phyloP scores from a whole-genome alignment of 2,888 invertebrate species.

The Synergus gifuensis region DNA sequence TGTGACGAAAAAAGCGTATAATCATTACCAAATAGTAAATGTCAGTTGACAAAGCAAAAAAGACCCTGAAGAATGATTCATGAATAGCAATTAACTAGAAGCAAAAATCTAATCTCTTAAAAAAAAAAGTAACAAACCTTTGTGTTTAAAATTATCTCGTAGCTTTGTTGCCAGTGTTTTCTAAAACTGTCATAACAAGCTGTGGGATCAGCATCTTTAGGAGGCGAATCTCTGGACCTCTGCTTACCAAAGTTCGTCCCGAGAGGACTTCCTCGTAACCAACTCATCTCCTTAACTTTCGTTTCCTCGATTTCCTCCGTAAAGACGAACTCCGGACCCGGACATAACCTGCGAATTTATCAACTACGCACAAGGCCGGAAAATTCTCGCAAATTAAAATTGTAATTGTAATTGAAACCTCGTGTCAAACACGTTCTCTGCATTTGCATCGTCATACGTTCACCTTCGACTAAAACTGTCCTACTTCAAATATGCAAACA shows the following conservation, averaged over 20 bases:
- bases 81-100: constrained; percentile 11
- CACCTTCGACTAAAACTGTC: background rate
- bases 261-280: constrained; percentile 84
- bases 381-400: background rate
- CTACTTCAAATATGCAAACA: background rate
- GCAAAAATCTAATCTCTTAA: background rate
- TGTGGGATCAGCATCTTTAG: constrained; percentile 88
- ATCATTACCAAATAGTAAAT: background rate
- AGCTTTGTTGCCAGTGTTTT: constrained; percentile 96
- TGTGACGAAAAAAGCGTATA: background rate
- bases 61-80: background rate
- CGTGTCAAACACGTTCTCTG: background rate
- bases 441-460: constrained; percentile 9
- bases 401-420: background rate
- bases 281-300: constrained; percentile 81
- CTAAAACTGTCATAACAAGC: constrained; percentile 96
- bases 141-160: constrained; percentile 88
- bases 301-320: background rate
- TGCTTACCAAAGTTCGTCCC: constrained; percentile 81
- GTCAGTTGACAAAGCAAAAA: background rate
- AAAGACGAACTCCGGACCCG: background rate
- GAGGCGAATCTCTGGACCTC: constrained; percentile 83
- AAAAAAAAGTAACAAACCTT: constrained; percentile 78
- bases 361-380: background rate
- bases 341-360: constrained; percentile 12